phyloP scores from a whole-genome alignment of 1,140 invertebrate species.

The Macrosteles quadrilineatus region DNA sequence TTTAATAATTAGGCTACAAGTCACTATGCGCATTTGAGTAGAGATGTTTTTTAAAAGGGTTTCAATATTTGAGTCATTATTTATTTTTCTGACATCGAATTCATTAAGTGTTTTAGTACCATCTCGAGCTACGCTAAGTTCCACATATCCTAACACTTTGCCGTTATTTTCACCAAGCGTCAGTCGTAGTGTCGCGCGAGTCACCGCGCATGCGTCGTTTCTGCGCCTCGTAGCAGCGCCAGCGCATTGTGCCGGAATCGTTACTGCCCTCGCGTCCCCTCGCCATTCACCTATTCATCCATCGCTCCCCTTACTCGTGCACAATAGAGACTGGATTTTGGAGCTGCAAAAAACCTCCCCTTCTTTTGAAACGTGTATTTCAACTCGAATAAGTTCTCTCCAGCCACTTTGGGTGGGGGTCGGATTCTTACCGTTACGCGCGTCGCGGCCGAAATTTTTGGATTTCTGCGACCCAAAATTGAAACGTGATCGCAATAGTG shows the following conservation, averaged over 20 bases:
- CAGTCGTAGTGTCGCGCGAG: too few relatives aligned
- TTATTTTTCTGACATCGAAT: too few relatives aligned
- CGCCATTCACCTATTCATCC: not conserved
- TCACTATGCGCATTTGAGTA: too few relatives aligned
- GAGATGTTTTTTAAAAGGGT: too few relatives aligned
- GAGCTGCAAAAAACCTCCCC: constrained; percentile 23
- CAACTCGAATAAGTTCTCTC: constrained; percentile 25
- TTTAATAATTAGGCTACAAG: too few relatives aligned
- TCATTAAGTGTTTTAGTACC: too few relatives aligned
- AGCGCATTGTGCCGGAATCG: constrained; percentile 9
- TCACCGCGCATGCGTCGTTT: too few relatives aligned
- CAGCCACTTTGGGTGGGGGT: constrained; percentile 22
- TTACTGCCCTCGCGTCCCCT: not conserved
- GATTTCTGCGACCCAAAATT: not conserved
- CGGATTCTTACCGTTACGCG: constrained; percentile 23
- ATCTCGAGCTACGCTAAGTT: too few relatives aligned
- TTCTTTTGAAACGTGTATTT: constrained; percentile 27
- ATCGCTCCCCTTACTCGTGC: constrained; percentile 2
- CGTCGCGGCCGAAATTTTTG: not conserved
- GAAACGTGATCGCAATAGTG: not conserved
- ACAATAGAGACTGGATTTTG: constrained; percentile 24
- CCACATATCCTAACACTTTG: too few relatives aligned
- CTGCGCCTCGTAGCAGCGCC: not conserved
- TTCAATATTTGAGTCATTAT: too few relatives aligned
- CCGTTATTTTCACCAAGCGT: too few relatives aligned